Evolutionary conservation across 2,888 invertebrate species (phyloP), one percentile per base, ranked within the genome.

Genomic region (Rhopalosiphum nymphaeae): DNA sequence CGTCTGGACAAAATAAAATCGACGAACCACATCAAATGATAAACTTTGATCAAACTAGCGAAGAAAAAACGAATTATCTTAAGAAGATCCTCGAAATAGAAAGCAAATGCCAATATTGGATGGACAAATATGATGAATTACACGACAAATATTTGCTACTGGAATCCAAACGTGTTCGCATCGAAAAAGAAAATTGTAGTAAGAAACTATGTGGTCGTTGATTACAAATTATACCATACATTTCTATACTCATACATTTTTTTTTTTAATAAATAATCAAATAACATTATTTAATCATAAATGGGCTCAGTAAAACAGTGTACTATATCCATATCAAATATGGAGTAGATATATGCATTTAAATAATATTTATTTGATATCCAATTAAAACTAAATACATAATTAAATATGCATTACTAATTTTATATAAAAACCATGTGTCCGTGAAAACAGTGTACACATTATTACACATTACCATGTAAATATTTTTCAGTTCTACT

Each of bases 121-220:
- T n/a, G 13, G 84, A 90, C 9, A 94, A 94, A 61, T 94, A 94
- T 49, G 26, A 94, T 25, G 90, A 90, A 49, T 42, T 94, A 36
- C 29, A 84, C 21, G 85, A 57, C 5, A 90, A 90, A 85, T 90
- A 90, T 29, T 86, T 90, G 10, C 56, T 26, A 49, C 21, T 90
- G 29, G 93, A 94, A 94, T 61, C 85, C n/a, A 90, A 94, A 61
- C 86, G 49, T 61, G 9, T 90, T 13, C 7, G 26, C 36, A 49
- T 90, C 11, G 93, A 94, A 90, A 84, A 94, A 86, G 85, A 90
- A 61, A 94, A 94, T 86, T 94, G 89, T 86, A 85, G 93, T 94
- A 94, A 94, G 93, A 16, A 42, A 44, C n/a, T 25, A 1, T 3
- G 67, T 1, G 67, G n/a, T 16, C n/a, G 16, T 67, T 36, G 5